Evolutionary conservation across 1,140 invertebrate genomes (phyloP).

Genomic region (Atopsyche davidsoni): DNA sequence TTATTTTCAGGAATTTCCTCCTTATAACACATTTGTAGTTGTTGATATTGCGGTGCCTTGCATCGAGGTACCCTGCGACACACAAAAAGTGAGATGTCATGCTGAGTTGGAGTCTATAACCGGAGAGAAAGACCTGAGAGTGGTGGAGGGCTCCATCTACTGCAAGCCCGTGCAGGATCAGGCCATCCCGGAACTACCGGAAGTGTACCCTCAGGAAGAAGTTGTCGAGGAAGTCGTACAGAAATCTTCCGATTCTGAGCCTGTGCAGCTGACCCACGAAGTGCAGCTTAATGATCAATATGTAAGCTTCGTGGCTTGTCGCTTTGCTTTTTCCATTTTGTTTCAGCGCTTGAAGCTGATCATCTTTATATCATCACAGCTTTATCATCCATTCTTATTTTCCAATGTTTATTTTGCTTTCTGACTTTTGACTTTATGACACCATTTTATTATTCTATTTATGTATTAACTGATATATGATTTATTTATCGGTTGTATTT

Average conservation of each 20-base stretch:
- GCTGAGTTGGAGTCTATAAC: constrained; percentile 3
- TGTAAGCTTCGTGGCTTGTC: constrained; percentile 4
- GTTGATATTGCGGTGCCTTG: constrained; percentile 11
- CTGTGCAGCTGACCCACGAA: constrained; percentile 21
- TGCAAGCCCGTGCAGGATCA: not conserved
- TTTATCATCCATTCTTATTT: not conserved
- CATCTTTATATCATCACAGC: not conserved
- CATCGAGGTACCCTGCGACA: constrained; percentile 2
- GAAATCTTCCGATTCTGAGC: not conserved
- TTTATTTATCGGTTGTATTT: too few species aligned
- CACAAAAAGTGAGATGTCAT: constrained; percentile 4
- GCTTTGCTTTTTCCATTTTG: not conserved
- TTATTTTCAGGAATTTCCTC: not conserved
- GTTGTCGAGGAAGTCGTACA: not conserved
- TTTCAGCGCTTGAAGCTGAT: not conserved
- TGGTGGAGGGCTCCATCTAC: not conserved
- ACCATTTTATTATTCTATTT: not conserved
- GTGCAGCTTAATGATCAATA: constrained; percentile 24
- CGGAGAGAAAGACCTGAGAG: not conserved
- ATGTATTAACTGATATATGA: too few species aligned
- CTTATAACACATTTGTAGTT: not conserved
- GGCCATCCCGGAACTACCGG: not conserved
- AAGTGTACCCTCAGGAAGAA: not conserved
- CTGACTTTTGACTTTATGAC: not conserved
- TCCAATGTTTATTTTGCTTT: not conserved